Base-by-base conservation (phyloP, 2,113 vertebrate genomes). In the Zingel zingel region DNA sequence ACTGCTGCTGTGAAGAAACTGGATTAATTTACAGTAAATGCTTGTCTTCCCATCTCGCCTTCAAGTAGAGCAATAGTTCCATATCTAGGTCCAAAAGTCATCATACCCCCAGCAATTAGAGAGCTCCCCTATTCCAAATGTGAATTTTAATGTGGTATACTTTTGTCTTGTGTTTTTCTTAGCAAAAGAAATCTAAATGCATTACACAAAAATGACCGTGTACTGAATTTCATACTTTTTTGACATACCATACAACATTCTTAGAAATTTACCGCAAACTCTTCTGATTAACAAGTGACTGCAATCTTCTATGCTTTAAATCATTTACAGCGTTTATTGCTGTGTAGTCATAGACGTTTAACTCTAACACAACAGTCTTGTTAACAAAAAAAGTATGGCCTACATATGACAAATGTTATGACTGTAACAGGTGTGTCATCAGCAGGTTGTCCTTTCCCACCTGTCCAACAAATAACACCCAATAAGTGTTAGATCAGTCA, bases 1-100 rank as follows among this genome's bases (percentile, higher is more conserved):
- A 33, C 33, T 27, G 48, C 39, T 68, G 12, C 65, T 56, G 6
- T 69, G 68, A 39, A 59, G 54, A 62, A 70, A 47, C 16, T 27
- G 21, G 36, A 59, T 25, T 9, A 2, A 27, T 70, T 91, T 84
- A 86, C 45, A 23, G 69, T 68, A 86, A 88, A 87, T 62, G 3
- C 54, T n/a, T 8, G 51, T 12, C 36, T 27, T 61, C 36, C 3
- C 6, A 1, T 47, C 16, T 53, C 47, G 1, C 6, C 6, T 16
- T 23, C 0, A 43, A 9, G 2, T 11, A 27, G 27, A 59, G 61
- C 6, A 61, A 30, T 57, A 33, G 18, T 18, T 45, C 6, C 74
- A 9, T 5, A 2, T 21, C 13, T 27, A 11, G 9, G 2, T 50
- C 48, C 12, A 4, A 36, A 27, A 61, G n/a, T 25, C 16, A 61